Base-by-base conservation (phyloP, 2,888 invertebrate species). In the Sepioteuthis lessoniana region DNA sequence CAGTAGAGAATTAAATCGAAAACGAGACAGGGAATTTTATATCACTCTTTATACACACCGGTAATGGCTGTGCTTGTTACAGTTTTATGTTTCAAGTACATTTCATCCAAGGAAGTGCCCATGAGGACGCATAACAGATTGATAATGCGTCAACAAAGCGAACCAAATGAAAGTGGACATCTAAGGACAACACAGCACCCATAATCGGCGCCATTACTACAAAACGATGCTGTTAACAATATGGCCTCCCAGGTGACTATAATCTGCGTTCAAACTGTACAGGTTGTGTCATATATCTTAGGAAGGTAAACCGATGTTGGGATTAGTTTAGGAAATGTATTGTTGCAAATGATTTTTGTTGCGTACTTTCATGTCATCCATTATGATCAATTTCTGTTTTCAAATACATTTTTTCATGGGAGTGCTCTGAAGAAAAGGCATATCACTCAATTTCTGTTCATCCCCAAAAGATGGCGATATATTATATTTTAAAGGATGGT, bases 131-230 rank as follows among this genome's bases (percentile, higher is more conserved):
- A 0, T 76, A 76, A n/a, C 76, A n/a, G 76, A 76, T 35, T 76
- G 76, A n/a, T n/a, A n/a, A 76, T 76, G 76, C 76, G n/a, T 76
- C 76, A 76, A 76, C 76, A 76, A 76, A 76, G 76, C n/a, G 76
- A 76, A 76, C n/a, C 76, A 76, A 76, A 76, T 76, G 76, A 76
- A 76, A 76, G 76, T 76, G 76, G 76, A 76, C 76, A 76, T 76
- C 76, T 76, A 76, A 76, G n/a, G 76, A 35, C 76, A 76, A 76
- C 76, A 35, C n/a, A 16, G 10, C 76, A 35, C n/a, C 76, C 2
- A 76, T 76, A 76, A 76, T n/a, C 76, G n/a, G n/a, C 1, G 76
- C 76, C 76, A 76, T 76, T 76, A 76, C n/a, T 3, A 16, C 76
- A n/a, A 76, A 16, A 76, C 3, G n/a, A 76, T 4, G 76, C n/a